These are phyloP conservation scores for Fratercula arctica DNA, from an alignment of 2,797 vertebrate genomes.

Conservation along the genomic window DNA sequence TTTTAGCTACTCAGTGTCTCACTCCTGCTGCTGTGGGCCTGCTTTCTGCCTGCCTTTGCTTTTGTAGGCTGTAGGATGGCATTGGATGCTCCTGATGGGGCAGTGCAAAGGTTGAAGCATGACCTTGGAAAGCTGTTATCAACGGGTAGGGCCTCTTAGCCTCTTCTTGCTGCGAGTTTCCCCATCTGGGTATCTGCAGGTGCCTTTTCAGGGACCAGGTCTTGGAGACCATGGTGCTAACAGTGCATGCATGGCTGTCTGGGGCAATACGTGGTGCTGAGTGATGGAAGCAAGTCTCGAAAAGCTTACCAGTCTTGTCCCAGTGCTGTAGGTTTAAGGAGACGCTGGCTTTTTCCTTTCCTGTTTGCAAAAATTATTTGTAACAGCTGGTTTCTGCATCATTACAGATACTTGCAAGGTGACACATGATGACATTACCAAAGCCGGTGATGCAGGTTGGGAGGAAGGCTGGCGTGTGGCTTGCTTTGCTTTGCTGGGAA, in stretches of 20 bases:
- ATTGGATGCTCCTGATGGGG: neutral
- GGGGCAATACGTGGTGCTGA: neutral
- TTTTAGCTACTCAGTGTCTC: neutral
- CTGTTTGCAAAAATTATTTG: neutral
- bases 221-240: neutral
- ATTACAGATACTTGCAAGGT: neutral
- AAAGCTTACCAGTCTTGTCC: neutral
- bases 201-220: neutral
- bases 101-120: neutral
- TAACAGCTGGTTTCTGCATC: neutral
- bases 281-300: rapidly evolving
- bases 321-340: neutral
- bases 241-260: neutral
- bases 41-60: neutral
- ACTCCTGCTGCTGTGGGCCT: rapidly evolving
- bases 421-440: neutral
- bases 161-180: neutral
- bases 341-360: neutral
- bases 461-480: neutral
- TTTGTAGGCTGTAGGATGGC: neutral
- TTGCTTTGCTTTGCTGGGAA: constrained; percentile 20
- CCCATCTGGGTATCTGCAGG: neutral
- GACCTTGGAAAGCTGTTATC: neutral
- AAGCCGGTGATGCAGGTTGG: neutral
- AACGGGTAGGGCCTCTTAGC: neutral